Evolutionary conservation across 2,797 vertebrate species (phyloP), one percentile per base, ranked within the genome.

Genomic region (Pipistrellus kuhlii): DNA sequence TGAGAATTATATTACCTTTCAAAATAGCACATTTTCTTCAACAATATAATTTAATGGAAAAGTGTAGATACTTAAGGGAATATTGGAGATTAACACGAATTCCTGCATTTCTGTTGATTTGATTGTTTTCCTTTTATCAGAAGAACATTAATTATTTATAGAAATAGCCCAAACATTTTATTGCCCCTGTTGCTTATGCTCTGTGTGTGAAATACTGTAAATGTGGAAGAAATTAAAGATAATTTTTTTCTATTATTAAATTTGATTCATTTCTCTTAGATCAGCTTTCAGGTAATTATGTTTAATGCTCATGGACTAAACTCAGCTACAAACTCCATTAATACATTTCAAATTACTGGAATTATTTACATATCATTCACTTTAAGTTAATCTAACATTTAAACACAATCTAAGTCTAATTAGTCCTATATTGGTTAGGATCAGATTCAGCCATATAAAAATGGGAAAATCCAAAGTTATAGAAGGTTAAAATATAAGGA

Each of bases 61-160:
- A 85, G 18, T 62, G 64, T 68, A 92, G 51, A 38, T 62, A 55
- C 1, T 41, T 90, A 46, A 80, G 20, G 76, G 20, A 62, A 86
- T 88, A 85, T 35, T 62, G 46, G 38, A 91, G 21, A 82, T 78
- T 87, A 96, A 96, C 82, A 59, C 81, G 23, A 89, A 76, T 87
- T 96, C 11, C 5, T 83, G 8, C 20, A 53, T 93, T 96, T 91
- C 25, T 82, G 4, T 55, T 94, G 59, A 87, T 71, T 75, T 92
- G 55, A 84, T 35, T 18, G 62, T 68, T 95, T 82, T 48, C 9
- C 8, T 53, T 86, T 66, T 23, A 85, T 84, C 23, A 14, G n/a
- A 64, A 69, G 78, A 68, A 30, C 4, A 57, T 81, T 55, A 23
- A 64, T 77, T 90, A 72, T 57, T 5, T 73, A n/a, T 59, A 68